Percentiles rank a stretch among this genome's conserved stretches.
phyloP scores from a whole-genome alignment of 2,797 vertebrate genomes.

The Chrysocyon brachyurus region DNA sequence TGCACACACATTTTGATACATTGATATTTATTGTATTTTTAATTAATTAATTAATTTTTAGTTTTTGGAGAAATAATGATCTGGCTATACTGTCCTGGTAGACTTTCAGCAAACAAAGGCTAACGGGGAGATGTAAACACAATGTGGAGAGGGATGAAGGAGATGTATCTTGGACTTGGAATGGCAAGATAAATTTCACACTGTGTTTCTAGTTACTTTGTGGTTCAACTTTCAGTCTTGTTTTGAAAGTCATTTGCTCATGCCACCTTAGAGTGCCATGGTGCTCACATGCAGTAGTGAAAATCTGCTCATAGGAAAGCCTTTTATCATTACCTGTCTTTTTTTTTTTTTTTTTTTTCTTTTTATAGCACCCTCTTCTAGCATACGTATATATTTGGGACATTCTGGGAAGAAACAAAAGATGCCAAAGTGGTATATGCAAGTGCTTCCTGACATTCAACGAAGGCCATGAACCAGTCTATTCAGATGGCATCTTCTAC shows the following conservation, averaged over 20 bases:
- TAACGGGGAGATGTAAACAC: rapidly evolving
- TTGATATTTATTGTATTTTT: background rate
- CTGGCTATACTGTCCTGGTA: background rate
- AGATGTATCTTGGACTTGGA: background rate
- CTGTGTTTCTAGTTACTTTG: background rate
- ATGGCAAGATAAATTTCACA: background rate
- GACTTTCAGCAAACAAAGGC: background rate
- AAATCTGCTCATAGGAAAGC: background rate
- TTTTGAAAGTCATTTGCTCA: background rate
- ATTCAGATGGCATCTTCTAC: constrained; percentile 2
- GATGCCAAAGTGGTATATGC: background rate
- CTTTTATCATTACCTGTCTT: background rate
- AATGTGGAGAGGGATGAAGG: background rate
- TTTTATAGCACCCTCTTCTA: background rate
- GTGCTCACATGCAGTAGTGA: background rate
- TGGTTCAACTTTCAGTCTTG: background rate
- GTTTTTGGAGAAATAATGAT: background rate
- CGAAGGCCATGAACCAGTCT: background rate
- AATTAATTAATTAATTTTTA: background rate
- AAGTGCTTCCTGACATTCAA: background rate
- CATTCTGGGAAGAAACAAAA: background rate
- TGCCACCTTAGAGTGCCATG: background rate
- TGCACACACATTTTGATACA: background rate
- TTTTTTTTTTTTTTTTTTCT: background rate
- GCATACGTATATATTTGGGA: background rate